Percentiles rank a stretch among this genome's conserved stretches.
phyloP scores from a whole-genome alignment of 2,797 vertebrate genomes.

The Rhinella marina region DNA sequence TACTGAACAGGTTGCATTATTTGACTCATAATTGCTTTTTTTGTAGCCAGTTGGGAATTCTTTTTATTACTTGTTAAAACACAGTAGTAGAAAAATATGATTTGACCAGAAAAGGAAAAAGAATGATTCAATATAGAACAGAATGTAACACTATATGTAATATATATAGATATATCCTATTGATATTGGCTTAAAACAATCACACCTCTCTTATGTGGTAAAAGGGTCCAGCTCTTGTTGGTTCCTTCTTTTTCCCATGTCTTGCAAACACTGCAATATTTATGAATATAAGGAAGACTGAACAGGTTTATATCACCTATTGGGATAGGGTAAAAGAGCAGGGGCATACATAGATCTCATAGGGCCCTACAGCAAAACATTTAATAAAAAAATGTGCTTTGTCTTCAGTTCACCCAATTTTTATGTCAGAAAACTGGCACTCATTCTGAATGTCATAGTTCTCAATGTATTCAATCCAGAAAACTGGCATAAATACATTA shows the following conservation, averaged over 20 bases:
- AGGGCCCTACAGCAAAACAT: no score
- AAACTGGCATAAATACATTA: no score
- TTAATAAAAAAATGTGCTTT: no score
- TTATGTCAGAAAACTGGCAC: no score
- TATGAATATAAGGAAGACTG: not conserved
- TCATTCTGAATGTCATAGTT: no score
- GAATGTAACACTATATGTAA: not conserved
- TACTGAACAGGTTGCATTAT: not conserved
- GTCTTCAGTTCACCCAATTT: no score
- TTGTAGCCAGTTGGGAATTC: not conserved
- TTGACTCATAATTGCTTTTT: not conserved
- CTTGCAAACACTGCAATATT: not conserved
- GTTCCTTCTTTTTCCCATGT: not conserved
- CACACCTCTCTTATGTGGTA: no score
- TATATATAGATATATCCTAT: not conserved
- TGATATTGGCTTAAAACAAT: no score
- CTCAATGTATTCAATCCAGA: no score
- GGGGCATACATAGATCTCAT: no score
- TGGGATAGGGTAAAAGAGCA: no score
- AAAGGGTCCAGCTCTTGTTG: not conserved
- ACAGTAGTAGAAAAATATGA: not conserved
- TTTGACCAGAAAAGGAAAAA: not conserved
- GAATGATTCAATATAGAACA: not conserved
- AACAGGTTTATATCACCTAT: no score
- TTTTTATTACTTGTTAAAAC: not conserved